phyloP scores from a whole-genome alignment of 2,113 vertebrate species.

The Malurus cyaneus region DNA sequence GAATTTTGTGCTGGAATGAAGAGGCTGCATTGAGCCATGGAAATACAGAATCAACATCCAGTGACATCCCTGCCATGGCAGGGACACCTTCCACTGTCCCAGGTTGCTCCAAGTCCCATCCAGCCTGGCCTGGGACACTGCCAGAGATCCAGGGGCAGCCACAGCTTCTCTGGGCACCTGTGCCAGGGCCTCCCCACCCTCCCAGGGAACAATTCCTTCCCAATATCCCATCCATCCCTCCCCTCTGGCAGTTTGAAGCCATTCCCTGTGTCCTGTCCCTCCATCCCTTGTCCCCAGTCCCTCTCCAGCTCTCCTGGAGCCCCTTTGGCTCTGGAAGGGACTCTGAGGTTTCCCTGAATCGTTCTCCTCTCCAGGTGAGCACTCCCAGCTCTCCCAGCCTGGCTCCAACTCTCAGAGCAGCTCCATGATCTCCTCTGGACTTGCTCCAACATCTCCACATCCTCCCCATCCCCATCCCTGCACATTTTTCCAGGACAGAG shows the following conservation, averaged over 20 bases:
- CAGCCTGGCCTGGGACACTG: fast-evolving
- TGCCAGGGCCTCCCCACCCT: neutral
- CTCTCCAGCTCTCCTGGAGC: neutral
- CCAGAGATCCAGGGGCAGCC: neutral
- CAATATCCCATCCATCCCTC: fast-evolving
- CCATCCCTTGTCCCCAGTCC: neutral
- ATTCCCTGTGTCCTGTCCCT: neutral
- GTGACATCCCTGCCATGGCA: fast-evolving
- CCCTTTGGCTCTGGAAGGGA: neutral
- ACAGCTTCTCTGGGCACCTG: fast-evolving
- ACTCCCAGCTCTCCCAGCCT: neutral
- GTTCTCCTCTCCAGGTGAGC: neutral
- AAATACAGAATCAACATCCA: neutral
- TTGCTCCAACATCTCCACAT: neutral
- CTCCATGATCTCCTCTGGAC: fast-evolving
- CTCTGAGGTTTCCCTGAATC: neutral
- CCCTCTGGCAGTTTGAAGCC: neutral
- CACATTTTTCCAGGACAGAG: neutral
- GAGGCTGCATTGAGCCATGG: neutral
- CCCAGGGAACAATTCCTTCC: fast-evolving
- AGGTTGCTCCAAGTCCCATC: fast-evolving
- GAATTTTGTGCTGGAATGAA: neutral
- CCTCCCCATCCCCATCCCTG: neutral
- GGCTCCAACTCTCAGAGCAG: neutral
- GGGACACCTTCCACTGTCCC: fast-evolving